Evolutionary conservation across 2,113 vertebrate species (phyloP), one percentile per base, ranked within the genome.

Genomic region (Eretmochelys imbricata): DNA sequence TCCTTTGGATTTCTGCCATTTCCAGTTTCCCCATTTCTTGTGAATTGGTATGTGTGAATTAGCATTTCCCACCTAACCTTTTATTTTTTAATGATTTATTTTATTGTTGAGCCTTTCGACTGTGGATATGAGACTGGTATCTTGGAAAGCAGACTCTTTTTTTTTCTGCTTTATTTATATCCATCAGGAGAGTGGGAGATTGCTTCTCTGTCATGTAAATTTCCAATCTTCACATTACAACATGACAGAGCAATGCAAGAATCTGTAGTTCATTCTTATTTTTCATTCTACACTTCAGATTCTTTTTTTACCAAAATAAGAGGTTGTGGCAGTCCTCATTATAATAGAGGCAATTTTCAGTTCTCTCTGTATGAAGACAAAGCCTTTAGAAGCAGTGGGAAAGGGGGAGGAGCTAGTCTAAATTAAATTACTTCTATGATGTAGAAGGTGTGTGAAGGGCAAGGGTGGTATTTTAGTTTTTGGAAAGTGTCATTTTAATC

Each of bases 41-140:
- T 8, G n/a, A 90, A 46, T 91, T 49, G 84, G 59, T 93, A 82
- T 38, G 80, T 92, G 65, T 89, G 85, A 96, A 95, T 96, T 97
- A 95, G 88, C 81, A 79, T 97, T 96, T 94, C 75, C 91, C 93
- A 91, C 88, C 94, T 95, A 94, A 91, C 93, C n/a, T 22, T 62
- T 62, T 62, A 62, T 35, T 29, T 62, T 27, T 62, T 29, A 16
- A 27, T 59, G 94, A 84, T 90, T 90, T 93, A 90, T 94, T 48
- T 96, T 57, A 88, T 89, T 96, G 95, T 94, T 88, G 94, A 95
- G 90, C 72, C 92, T 95, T 96, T 97, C 95, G 95, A 89, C 95
- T 96, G 87, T 94, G 94, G 89, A 88, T 96, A 81, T 62, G 93
- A 92, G 90, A 90, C 93, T 94, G 88, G 84, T 95, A 79, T 97